Base-by-base conservation (phyloP, 30 jellyfish, hydroid and myxozoan species). In the Rhopilema esculentum region DNA sequence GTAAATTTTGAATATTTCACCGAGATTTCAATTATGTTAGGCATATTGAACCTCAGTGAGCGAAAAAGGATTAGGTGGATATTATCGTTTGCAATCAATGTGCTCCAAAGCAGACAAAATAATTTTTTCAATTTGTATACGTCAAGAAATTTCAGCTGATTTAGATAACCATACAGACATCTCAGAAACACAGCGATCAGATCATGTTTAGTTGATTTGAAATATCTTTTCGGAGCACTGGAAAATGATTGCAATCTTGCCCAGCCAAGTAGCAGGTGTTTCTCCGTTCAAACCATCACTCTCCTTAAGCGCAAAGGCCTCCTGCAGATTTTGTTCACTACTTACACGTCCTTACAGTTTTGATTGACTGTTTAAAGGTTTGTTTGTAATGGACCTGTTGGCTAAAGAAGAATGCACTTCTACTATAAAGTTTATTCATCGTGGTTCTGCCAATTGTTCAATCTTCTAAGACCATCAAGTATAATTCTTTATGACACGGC, bases 231-330 rank as follows among this genome's bases (percentile, higher is more conserved):
- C 57, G 6, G 57, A n/a, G n/a, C n/a, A n/a, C n/a, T n/a, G 57
- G 57, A 40, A 40, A 2, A 12, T 40, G 57, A 40, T 40, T 2
- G 57, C 57, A 40, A 40, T 40, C 57, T 12, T 40, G 6, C 12
- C 57, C 12, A 40, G 57, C 57, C 57, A 40, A 40, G 57, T 6
- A 73, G 84, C 84, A 73, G 84, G 84, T 73, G 84, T 73, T 73
- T 73, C 22, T 73, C 50, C 65, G 17, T 73, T 31, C 24, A n/a
- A 48, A 32, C 16, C 20, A 31, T 40, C 57, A 73, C 24, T 33
- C 50, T 6, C 50, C 48, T 30, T 49, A 73, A 24, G 49, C 28
- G 8, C 29, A 68, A 48, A 33, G 69, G 84, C 50, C 84, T 73
- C 84, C 84, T 23, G 84, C 51, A 2, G 84, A 73, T 73, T 31